Evolutionary conservation across 1,140 invertebrate species (phyloP).

Genomic region (Copidosoma floridanum): DNA sequence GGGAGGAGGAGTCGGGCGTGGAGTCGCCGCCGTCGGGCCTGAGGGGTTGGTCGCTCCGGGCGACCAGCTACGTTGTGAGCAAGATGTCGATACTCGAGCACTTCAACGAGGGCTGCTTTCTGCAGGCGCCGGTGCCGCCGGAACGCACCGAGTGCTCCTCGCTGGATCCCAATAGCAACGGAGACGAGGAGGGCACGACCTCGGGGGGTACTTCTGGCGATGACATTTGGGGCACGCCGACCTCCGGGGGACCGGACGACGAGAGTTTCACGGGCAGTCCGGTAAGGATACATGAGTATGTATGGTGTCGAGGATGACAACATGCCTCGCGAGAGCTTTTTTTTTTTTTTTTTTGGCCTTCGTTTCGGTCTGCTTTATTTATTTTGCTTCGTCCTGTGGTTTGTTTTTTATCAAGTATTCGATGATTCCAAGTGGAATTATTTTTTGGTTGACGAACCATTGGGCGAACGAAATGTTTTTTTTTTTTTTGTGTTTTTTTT

Average conservation of each 20-base stretch:
- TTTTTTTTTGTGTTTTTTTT: slow-evolving; percentile 29
- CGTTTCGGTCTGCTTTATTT: too few relatives aligned
- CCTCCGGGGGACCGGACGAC: slow-evolving; percentile 76
- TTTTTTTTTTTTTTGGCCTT: too few relatives aligned
- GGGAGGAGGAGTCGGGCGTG: background rate
- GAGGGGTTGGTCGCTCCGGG: slow-evolving; percentile 72
- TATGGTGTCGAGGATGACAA: too few relatives aligned
- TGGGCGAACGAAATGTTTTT: background rate
- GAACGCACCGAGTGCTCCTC: slow-evolving; percentile 50
- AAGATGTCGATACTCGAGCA: slow-evolving; percentile 74
- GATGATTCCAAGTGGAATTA: too few relatives aligned
- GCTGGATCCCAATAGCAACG: slow-evolving; percentile 37
- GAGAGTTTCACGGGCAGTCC: slow-evolving; percentile 64
- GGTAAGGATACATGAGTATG: too few relatives aligned
- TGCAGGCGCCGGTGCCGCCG: slow-evolving; percentile 50
- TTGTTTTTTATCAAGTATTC: too few relatives aligned
- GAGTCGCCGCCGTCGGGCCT: slow-evolving; percentile 52
- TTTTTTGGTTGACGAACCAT: background rate
- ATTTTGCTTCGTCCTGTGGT: too few relatives aligned
- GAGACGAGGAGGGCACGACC: slow-evolving; percentile 66
- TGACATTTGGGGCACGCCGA: slow-evolving; percentile 83
- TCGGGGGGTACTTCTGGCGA: slow-evolving; percentile 78
- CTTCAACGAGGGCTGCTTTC: slow-evolving; percentile 57
- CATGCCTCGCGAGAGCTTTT: too few relatives aligned
- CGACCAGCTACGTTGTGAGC: slow-evolving; percentile 74